Evolutionary conservation across 2,888 invertebrate genomes (phyloP).

Genomic region (Philaethria dido): DNA sequence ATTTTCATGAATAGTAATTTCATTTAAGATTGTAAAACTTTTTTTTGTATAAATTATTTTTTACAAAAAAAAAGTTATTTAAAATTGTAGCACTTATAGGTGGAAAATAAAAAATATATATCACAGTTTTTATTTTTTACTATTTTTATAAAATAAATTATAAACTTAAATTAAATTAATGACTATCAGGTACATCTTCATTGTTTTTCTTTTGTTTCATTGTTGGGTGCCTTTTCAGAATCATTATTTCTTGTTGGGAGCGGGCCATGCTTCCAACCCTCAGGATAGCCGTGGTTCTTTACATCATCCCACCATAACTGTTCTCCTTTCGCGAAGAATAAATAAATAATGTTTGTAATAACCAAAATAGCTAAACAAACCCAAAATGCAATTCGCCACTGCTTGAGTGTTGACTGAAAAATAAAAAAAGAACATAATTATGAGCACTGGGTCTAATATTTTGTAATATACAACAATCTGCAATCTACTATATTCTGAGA

Average conservation of each 20-base stretch:
- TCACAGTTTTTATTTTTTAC: background rate
- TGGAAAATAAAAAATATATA: background rate
- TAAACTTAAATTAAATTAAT: constrained; percentile 38
- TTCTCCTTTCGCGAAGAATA: constrained; percentile 89
- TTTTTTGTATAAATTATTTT: too few species aligned
- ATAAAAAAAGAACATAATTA: constrained; percentile 32
- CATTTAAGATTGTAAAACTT: too few species aligned
- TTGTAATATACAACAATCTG: background rate
- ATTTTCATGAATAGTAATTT: too few species aligned
- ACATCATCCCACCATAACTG: constrained; percentile 90
- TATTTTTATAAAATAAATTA: constrained; percentile 31
- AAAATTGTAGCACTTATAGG: background rate
- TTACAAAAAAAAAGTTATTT: too few species aligned
- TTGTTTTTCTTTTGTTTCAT: constrained; percentile 51
- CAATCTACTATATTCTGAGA: background rate
- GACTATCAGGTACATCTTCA: constrained; percentile 23
- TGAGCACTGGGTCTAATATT: background rate
- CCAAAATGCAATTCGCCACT: constrained; percentile 93
- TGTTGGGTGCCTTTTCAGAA: constrained; percentile 55
- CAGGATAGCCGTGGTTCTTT: constrained; percentile 73
- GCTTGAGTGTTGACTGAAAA: constrained; percentile 82
- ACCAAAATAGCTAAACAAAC: constrained; percentile 88
- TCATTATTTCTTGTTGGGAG: constrained; percentile 59
- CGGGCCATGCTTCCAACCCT: constrained; percentile 69
- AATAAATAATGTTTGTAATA: constrained; percentile 87